These are phyloP conservation scores for Muscina levida DNA, from an alignment of 2,888 invertebrate genomes.

Conservation along the genomic window DNA sequence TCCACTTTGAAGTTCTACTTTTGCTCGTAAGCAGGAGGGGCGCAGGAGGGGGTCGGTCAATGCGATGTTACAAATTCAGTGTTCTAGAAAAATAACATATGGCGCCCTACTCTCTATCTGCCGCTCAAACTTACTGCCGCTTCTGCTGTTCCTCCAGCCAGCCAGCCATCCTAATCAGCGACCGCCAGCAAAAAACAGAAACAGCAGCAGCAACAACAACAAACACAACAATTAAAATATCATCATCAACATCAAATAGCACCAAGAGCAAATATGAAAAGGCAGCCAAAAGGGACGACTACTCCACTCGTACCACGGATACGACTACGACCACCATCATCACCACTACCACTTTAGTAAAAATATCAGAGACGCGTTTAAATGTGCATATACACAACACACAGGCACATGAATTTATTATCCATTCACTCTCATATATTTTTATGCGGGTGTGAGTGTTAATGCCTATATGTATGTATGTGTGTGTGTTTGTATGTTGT, in stretches of 20 bases:
- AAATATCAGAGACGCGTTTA: constrained; percentile 12
- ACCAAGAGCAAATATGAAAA: not conserved
- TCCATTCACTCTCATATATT: no score
- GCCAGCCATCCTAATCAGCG: no score
- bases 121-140: constrained; percentile 6
- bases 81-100: constrained; percentile 37
- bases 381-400: not conserved
- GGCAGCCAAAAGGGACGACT: no score
- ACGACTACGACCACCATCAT: not conserved
- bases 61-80: no score
- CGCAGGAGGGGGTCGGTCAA: no score
- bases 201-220: not conserved
- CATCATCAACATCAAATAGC: constrained; percentile 8
- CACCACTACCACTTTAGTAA: constrained; percentile 49
- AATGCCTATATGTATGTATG: not conserved
- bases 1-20: not conserved
- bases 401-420: no score
- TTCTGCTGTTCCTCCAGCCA: constrained; percentile 6
- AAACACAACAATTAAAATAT: constrained; percentile 29
- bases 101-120: constrained; percentile 51
- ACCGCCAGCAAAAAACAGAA: no score
- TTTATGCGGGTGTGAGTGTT: not conserved
- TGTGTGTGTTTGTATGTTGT: not conserved
- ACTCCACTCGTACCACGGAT: no score
- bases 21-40: no score